phyloP scores from a whole-genome alignment of 2,888 invertebrate species.

The Psylliodes chrysocephalus region DNA sequence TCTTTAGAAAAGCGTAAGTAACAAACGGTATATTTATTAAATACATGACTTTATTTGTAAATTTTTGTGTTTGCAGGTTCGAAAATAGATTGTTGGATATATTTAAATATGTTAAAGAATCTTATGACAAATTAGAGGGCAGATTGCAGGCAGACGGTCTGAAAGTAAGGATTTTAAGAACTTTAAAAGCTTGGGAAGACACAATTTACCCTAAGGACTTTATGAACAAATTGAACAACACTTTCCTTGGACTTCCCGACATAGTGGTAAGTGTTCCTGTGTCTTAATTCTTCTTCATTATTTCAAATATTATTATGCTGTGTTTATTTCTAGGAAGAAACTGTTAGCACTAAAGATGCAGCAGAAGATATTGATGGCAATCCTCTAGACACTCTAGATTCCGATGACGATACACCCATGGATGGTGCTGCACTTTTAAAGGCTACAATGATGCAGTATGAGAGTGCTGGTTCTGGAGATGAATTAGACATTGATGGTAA shows the following conservation, averaged over 20 bases:
- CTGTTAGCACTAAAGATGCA: constrained; percentile 32
- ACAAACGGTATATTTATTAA: not conserved
- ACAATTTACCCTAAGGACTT: constrained; percentile 96
- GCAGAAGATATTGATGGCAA: constrained; percentile 74
- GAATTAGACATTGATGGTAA: constrained; percentile 74
- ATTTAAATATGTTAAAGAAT: constrained; percentile 78
- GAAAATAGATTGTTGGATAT: constrained; percentile 83
- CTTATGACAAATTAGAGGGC: constrained; percentile 81
- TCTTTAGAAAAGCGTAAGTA: constrained; percentile 87
- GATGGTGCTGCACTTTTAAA: constrained; percentile 86
- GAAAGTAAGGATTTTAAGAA: constrained; percentile 87
- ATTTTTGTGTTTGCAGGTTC: constrained; percentile 70
- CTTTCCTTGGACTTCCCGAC: constrained; percentile 83
- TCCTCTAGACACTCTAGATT: constrained; percentile 66
- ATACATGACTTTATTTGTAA: not conserved
- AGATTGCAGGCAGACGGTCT: constrained; percentile 96
- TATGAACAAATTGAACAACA: constrained; percentile 86
- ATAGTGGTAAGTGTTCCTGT: constrained; percentile 44
- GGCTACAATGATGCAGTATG: constrained; percentile 70
- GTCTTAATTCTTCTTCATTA: too few relatives aligned
- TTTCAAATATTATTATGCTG: too few relatives aligned
- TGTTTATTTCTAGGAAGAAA: constrained; percentile 38
- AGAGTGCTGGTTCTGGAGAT: constrained; percentile 51
- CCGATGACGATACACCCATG: constrained; percentile 76
- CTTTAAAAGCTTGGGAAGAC: constrained; percentile 97